Conservation (phyloP, 2,797 vertebrate genomes). For the Rhabdophis nuchalis region DNA sequence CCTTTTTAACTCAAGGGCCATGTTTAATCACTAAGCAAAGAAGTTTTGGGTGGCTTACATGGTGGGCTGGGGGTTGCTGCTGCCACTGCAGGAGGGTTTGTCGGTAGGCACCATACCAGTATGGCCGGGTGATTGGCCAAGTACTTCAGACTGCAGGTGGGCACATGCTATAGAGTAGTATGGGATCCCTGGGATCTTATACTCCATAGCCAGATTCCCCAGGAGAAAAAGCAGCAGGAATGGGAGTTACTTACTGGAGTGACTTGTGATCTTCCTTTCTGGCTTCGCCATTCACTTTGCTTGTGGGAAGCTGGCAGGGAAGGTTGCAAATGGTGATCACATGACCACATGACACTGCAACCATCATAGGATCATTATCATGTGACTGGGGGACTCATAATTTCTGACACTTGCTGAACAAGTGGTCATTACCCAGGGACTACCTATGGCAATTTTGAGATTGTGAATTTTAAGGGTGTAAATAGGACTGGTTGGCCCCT, state of each 20-base stretch:
- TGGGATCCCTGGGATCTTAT: background rate
- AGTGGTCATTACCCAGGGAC: background rate
- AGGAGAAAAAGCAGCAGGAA: background rate
- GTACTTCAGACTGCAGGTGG: background rate
- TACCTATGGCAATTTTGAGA: background rate
- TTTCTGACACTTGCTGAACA: background rate
- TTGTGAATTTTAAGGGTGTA: background rate
- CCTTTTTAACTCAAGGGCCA: background rate
- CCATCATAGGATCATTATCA: background rate
- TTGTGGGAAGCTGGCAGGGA: background rate
- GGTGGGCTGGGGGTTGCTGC: background rate
- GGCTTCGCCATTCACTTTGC: background rate
- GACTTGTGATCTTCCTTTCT: background rate
- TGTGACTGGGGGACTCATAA: background rate
- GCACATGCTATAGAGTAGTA: background rate
- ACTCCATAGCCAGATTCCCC: background rate
- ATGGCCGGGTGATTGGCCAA: background rate
- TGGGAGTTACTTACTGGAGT: background rate
- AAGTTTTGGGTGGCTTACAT: background rate
- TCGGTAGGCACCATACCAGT: background rate
- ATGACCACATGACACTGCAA: background rate
- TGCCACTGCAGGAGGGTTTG: background rate
- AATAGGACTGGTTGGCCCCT: background rate
- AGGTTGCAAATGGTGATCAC: background rate
- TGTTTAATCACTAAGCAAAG: background rate